Percentiles rank a stretch among this genome's conserved stretches.
These are phyloP conservation scores for Drosophila prostipennis DNA, from an alignment of 2,888 invertebrate species.

Conservation along the genomic window DNA sequence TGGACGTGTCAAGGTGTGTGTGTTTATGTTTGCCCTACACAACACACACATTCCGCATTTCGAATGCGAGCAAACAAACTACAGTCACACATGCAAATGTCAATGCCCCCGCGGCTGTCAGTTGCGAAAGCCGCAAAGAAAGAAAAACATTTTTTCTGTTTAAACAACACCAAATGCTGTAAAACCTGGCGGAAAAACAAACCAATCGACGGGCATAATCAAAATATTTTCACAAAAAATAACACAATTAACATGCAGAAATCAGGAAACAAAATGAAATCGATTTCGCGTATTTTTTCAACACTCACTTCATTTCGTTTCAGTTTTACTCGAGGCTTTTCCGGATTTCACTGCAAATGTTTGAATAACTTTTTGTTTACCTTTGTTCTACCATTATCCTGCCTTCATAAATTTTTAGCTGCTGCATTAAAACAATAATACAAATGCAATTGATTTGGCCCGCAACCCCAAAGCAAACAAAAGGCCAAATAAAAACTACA, in stretches of 20 bases:
- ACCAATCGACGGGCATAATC: conserved; percentile 41
- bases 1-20: conserved; percentile 1
- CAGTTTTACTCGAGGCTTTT: conserved; percentile 40
- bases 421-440: conserved; percentile 47
- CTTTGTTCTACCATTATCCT: conserved; percentile 18
- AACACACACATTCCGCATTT: conserved; percentile 20
- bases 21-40: conserved; percentile 45
- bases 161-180: conserved; percentile 37
- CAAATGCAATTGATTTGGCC: conserved; percentile 46
- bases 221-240: conserved; percentile 49
- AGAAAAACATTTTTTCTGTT: conserved; percentile 24
- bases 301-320: conserved; percentile 12
- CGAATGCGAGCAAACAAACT: conserved; percentile 31
- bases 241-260: conserved; percentile 51
- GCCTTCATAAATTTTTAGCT: conserved; percentile 33
- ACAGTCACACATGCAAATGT: conserved; percentile 46
- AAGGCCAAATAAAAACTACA: conserved; percentile 16
- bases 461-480: conserved; percentile 8
- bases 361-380: conserved; percentile 37
- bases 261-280: conserved; percentile 28
- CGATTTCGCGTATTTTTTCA: conserved; percentile 21
- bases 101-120: conserved; percentile 34
- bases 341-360: conserved; percentile 41
- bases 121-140: conserved; percentile 10
- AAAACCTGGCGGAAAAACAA: conserved; percentile 20